Evolutionary conservation across 92 coral and sea anemone species (phyloP).

Genomic region (Hydrozoanthus gracilis): DNA sequence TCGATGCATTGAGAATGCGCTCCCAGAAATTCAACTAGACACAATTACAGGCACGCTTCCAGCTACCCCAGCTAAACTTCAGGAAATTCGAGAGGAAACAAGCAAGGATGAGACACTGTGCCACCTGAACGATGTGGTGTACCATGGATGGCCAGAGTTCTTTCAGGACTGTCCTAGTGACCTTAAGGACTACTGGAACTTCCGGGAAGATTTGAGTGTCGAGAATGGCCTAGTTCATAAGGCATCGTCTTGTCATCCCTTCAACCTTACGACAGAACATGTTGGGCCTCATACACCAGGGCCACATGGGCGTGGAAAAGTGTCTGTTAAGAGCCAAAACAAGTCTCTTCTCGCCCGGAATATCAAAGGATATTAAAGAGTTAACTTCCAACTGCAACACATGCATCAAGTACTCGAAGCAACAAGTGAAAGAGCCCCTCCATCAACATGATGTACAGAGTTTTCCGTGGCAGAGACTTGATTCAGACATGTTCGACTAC

Average conservation of each 20-base stretch:
- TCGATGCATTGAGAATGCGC: constrained; percentile 53
- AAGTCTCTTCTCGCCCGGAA: constrained; percentile 42
- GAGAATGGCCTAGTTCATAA: constrained; percentile 65
- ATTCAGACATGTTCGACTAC: too few species aligned
- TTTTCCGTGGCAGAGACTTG: constrained; percentile 31
- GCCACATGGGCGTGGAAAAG: constrained; percentile 59
- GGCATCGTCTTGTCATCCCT: constrained; percentile 46
- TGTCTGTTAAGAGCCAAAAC: constrained; percentile 57
- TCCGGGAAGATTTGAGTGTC: constrained; percentile 63
- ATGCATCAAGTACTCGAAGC: constrained; percentile 28
- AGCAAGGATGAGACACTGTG: constrained; percentile 30
- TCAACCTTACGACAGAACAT: constrained; percentile 1
- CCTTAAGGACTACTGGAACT: constrained; percentile 62
- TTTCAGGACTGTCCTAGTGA: constrained; percentile 47
- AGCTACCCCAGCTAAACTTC: constrained; percentile 56
- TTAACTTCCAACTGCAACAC: constrained; percentile 37
- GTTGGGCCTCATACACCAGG: constrained; percentile 50
- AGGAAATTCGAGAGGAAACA: constrained; percentile 48
- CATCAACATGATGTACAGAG: constrained; percentile 25
- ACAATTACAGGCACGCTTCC: constrained; percentile 51
- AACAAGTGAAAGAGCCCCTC: constrained; percentile 33
- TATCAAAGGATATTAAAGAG: constrained; percentile 44
- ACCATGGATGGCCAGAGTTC: constrained; percentile 69
- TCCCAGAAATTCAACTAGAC: constrained; percentile 53
- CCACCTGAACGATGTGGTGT: constrained; percentile 59